Evolutionary conservation across 2,888 invertebrate species (phyloP).

Genomic region (Meteorus colon): DNA sequence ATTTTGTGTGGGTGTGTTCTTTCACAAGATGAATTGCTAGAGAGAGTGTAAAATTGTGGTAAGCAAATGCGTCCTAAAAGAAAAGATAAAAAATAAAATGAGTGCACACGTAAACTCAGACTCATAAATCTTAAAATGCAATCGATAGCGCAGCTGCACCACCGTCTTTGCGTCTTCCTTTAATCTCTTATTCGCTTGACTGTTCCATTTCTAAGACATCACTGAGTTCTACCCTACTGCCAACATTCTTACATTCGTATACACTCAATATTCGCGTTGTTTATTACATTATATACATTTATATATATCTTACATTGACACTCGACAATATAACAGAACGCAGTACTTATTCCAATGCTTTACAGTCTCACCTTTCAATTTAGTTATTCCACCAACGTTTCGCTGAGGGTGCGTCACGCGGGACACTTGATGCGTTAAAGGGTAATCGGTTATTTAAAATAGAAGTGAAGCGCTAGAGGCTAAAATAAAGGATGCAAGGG

Average conservation of each 20-base stretch:
- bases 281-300: not conserved
- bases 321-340: not conserved
- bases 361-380: too few species aligned
- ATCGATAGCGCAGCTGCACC: slow-evolving; percentile 41
- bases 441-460: slow-evolving; percentile 26
- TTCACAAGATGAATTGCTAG: not conserved
- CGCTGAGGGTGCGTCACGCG: slow-evolving; percentile 4
- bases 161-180: slow-evolving; percentile 21
- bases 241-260: slow-evolving; percentile 27
- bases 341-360: not conserved
- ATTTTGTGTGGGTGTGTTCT: not conserved
- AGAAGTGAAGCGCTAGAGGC: slow-evolving; percentile 9
- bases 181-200: slow-evolving; percentile 18
- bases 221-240: not conserved
- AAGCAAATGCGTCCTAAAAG: not conserved
- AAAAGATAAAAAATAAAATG: not conserved
- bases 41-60: not conserved
- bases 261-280: not conserved
- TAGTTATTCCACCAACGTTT: not conserved
- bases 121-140: slow-evolving; percentile 46
- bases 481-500: not conserved
- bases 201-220: not conserved
- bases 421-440: slow-evolving; percentile 23
- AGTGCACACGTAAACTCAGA: slow-evolving; percentile 15
- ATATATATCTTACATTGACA: not conserved